Conservation (phyloP, 2,888 invertebrate genomes). For the Macaria notata region DNA sequence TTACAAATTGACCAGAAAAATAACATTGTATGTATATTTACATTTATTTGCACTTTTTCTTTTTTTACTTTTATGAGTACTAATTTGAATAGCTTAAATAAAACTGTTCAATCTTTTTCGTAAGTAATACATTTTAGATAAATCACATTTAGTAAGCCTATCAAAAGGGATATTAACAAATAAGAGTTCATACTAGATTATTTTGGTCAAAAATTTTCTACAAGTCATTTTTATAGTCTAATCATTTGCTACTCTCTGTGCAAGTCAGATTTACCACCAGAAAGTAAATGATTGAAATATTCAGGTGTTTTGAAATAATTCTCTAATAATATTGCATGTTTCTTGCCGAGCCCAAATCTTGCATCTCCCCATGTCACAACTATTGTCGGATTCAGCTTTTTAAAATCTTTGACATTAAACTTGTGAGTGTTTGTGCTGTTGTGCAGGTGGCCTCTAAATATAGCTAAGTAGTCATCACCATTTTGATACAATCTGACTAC, state of each 20-base stretch:
- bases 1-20: too few relatives aligned
- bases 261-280: conserved; percentile 45
- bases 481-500: conserved; percentile 67
- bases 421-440: conserved; percentile 59
- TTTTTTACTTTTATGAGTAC: too few relatives aligned
- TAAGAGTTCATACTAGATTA: too few relatives aligned
- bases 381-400: conserved; percentile 57
- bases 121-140: too few relatives aligned
- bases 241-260: conserved; percentile 7
- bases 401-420: conserved; percentile 64
- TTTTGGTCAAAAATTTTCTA: too few relatives aligned
- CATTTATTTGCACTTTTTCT: too few relatives aligned
- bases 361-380: conserved; percentile 69
- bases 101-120: too few relatives aligned
- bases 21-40: too few relatives aligned
- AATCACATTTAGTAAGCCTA: too few relatives aligned
- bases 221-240: too few relatives aligned
- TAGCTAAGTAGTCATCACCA: conserved; percentile 68
- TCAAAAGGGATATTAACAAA: too few relatives aligned
- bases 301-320: conserved; percentile 71
- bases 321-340: conserved; percentile 66
- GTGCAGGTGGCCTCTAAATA: conserved; percentile 61
- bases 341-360: conserved; percentile 63
- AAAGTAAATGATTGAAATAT: conserved; percentile 61
- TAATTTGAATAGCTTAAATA: too few relatives aligned